Evolutionary conservation across 2,888 invertebrate genomes (phyloP).

Genomic region (Xylocampa areola): DNA sequence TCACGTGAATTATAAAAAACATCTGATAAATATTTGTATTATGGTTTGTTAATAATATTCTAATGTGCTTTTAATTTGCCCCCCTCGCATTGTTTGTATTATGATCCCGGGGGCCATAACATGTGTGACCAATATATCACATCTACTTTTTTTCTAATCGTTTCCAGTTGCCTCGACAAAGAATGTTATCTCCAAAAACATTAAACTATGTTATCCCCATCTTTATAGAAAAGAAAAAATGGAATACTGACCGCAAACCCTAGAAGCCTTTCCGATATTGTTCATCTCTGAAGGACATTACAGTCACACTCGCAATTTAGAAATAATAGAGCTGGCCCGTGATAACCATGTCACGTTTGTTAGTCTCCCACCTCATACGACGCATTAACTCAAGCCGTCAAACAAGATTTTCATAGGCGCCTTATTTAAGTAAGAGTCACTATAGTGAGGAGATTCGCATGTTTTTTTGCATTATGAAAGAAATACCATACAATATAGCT

Average conservation of each 20-base stretch:
- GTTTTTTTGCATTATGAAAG: too few relatives aligned
- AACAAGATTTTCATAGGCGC: neutral
- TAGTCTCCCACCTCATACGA: neutral
- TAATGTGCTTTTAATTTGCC: neutral
- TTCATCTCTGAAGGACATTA: neutral
- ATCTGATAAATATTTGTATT: neutral
- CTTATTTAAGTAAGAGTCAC: neutral
- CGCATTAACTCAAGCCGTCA: neutral
- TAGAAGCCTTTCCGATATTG: neutral
- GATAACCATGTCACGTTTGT: neutral
- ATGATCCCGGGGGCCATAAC: neutral
- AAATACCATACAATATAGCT: neutral
- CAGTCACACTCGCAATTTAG: neutral
- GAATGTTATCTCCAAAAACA: too few relatives aligned
- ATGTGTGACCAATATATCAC: neutral
- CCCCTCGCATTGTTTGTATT: neutral
- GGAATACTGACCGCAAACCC: slow-evolving; percentile 1
- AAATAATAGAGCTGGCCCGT: neutral
- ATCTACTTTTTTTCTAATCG: neutral
- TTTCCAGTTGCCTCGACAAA: too few relatives aligned
- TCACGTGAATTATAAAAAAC: neutral
- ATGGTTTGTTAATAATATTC: neutral
- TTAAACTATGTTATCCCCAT: too few relatives aligned
- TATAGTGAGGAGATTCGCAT: neutral
- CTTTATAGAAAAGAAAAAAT: neutral